Base-by-base conservation (phyloP, 2,888 invertebrate genomes). In the Ornithoptera priamus region DNA sequence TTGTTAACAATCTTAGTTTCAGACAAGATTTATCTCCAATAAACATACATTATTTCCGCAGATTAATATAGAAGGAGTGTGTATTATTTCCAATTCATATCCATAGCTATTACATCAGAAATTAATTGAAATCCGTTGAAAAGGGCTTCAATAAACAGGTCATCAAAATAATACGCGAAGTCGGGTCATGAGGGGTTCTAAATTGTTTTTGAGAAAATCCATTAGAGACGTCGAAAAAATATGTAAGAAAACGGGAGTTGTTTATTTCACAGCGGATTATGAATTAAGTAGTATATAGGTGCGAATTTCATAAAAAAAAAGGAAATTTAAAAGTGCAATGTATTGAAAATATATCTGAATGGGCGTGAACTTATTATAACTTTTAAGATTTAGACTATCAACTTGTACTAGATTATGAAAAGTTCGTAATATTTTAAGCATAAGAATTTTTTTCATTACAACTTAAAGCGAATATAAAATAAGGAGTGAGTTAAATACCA, bases 191-290 rank as follows among this genome's bases (percentile, higher is more conserved):
- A 65, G 65, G 65, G 61, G 56, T 61, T 69, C 56, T 65, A 69
- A 69, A 69, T 69, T 69, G 69, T 69, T 69, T 69, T 65, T 65
- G 30, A 61, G 69, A 62, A 69, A 69, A 69, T 69, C 69, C 69
- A 69, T 69, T 65, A 69, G 59, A 57, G 50, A 39, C 65, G 46
- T 62, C 42, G 65, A 46, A 69, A 64, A 68, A 69, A 65, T 63
- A 62, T 62, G 36, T 46, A 69, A 69, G 62, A 30, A 67, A 67
- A 50, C 15, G 50, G 15, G 15, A 7, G 22, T 15, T 46, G 53
- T 50, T 60, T 68, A 60, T 67, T 61, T 39, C 39, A 46, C 12
- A 39, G 17, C 22, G 17, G 59, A 63, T 68, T 63, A 63, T 68
- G 46, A 62, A 57, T 57, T 57, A 30, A 46, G 15, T 12, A 15